Conservation (phyloP, 2,113 vertebrate species). For the Sander lucioperca region DNA sequence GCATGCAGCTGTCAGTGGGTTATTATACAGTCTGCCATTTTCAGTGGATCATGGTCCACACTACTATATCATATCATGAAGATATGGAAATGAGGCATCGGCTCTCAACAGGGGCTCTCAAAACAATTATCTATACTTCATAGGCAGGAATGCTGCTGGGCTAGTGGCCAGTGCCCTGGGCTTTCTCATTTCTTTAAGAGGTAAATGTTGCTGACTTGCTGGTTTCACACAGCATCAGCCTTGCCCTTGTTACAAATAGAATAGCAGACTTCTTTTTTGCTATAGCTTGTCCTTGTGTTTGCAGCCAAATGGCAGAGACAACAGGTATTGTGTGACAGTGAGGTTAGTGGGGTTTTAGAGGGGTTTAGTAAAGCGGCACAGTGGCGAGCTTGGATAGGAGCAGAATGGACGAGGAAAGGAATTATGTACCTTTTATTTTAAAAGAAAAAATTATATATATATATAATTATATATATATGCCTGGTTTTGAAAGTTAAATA, state of each 20-base stretch:
- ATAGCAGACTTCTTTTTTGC: conserved; percentile 42
- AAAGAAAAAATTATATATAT: background rate
- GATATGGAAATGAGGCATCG: conserved; percentile 63
- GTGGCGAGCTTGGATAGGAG: conserved; percentile 4
- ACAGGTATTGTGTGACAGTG: conserved; percentile 64
- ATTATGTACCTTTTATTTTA: background rate
- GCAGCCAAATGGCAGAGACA: conserved; percentile 59
- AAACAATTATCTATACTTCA: conserved; percentile 69
- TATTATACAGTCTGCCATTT: conserved; percentile 45
- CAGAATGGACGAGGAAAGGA: background rate
- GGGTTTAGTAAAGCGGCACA: conserved; percentile 30
- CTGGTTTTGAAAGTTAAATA: conserved; percentile 21
- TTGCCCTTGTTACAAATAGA: conserved; percentile 68
- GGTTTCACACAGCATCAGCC: conserved; percentile 46
- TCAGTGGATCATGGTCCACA: conserved; percentile 41
- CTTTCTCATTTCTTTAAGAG: conserved; percentile 68
- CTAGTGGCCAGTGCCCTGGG: conserved; percentile 49
- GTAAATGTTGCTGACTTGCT: conserved; percentile 73
- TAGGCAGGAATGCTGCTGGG: conserved; percentile 50
- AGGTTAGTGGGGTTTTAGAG: conserved; percentile 31
- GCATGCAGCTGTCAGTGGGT: conserved; percentile 46
- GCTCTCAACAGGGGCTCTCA: conserved; percentile 64
- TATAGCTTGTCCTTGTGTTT: conserved; percentile 62
- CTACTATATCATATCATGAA: conserved; percentile 44
- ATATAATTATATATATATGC: background rate